phyloP scores from a whole-genome alignment of 2,888 invertebrate species.

The Conomelus anceps region DNA sequence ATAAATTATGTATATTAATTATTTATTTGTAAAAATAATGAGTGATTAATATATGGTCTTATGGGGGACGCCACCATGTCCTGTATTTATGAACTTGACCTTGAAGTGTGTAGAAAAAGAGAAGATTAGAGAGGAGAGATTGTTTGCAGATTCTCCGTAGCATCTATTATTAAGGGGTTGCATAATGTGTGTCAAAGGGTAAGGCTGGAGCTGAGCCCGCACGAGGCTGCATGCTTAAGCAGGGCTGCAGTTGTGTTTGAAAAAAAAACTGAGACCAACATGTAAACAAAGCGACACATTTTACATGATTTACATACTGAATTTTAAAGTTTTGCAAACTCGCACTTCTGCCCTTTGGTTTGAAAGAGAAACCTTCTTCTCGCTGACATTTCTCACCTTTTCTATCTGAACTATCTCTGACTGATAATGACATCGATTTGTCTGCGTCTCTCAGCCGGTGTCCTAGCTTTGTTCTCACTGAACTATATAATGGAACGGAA shows the following conservation, averaged over 20 bases:
- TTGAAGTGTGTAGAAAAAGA: background rate
- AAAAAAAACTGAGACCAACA: background rate
- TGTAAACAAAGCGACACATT: background rate
- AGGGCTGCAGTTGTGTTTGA: background rate
- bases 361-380: background rate
- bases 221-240: background rate
- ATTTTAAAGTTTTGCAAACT: background rate
- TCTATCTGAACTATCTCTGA: too few species aligned
- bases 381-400: background rate
- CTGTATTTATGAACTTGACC: background rate
- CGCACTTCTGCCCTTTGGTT: background rate
- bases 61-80: too few species aligned
- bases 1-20: too few species aligned
- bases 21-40: too few species aligned
- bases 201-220: background rate
- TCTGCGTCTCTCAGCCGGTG: background rate
- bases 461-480: background rate
- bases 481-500: background rate
- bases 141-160: background rate
- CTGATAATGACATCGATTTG: background rate
- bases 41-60: too few species aligned
- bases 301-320: background rate
- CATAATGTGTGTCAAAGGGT: background rate
- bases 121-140: background rate
- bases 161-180: background rate